Percentiles rank a stretch among this genome's conserved stretches.
Conservation (phyloP, 2,113 vertebrate species). For the Tragelaphus imberbis region DNA sequence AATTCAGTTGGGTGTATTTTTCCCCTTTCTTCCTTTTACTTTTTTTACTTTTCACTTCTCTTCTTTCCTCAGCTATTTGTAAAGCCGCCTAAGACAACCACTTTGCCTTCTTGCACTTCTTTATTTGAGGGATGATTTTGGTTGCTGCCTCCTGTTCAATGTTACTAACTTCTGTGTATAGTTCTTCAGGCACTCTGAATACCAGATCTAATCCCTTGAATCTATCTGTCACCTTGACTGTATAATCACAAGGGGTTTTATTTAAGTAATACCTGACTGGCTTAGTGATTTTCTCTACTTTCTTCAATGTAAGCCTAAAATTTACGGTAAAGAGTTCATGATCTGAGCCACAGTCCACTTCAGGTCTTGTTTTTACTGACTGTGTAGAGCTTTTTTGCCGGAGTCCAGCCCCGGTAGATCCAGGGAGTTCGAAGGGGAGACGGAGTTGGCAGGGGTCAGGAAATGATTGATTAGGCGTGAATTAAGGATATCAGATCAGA, state of each 20-base stretch:
- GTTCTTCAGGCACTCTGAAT: neutral
- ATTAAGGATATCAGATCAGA: too few species aligned
- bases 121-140: neutral
- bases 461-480: too few species aligned
- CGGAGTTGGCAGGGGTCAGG: too few species aligned
- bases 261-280: neutral
- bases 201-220: neutral
- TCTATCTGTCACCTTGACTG: neutral
- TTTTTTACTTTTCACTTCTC: neutral
- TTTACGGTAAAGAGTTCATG: neutral
- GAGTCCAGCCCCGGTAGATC: too few species aligned
- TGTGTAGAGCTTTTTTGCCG: neutral
- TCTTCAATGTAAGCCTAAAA: neutral
- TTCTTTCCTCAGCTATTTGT: neutral
- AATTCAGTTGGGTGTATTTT: neutral
- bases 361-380: neutral
- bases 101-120: neutral
- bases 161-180: neutral
- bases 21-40: neutral
- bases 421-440: too few species aligned
- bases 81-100: neutral
- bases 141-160: neutral
- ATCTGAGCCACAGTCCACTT: neutral
- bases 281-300: neutral
- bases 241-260: neutral